Evolutionary conservation across 1,140 invertebrate species (phyloP), one percentile per base, ranked within the genome.

Genomic region (Vanessa tameamea): DNA sequence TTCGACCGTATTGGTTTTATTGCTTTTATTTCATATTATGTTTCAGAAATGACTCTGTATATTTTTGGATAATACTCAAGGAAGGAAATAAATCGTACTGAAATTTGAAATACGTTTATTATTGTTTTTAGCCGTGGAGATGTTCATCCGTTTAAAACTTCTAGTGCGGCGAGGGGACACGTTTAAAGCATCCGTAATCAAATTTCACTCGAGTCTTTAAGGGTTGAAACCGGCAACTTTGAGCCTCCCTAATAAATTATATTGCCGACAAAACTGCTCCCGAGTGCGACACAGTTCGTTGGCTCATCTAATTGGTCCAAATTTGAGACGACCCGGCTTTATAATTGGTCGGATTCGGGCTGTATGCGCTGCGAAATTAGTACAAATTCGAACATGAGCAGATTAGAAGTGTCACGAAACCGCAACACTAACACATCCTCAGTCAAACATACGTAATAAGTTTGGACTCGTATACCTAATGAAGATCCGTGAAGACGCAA

Each of bases 181-280:
- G 83, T 83, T 87, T 87, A 85, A 87, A 88, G 83, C 84, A 82
- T 78, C 77, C 82, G 84, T 90, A 92, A 92, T 92, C 87, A 91
- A 92, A 92, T 92, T 92, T 89, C 83, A 88, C 84, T 90, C 81
- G 82, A 92, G 84, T 90, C 90, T 89, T 92, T 90, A 91, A 92
- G 88, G 89, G 89, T 89, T 89, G 80, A 83, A 89, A 83, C 85
- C 82, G 85, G 79, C 87, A 87, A 92, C 86, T 92, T 91, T 85
- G 86, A 86, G 87, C 86, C 83, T 82, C 84, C 89, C 89, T 90
- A 90, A 90, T 91, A 92, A 92, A 92, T 92, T 92, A 92, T 92
- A 91, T 92, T 90, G 90, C 85, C 85, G 88, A 88, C 89, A 90
- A 91, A 92, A 91, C 90, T 90, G 88, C 88, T 90, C 82, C 83